Conservation (phyloP, 2,797 vertebrate genomes). For the Crypturellus tataupa region DNA sequence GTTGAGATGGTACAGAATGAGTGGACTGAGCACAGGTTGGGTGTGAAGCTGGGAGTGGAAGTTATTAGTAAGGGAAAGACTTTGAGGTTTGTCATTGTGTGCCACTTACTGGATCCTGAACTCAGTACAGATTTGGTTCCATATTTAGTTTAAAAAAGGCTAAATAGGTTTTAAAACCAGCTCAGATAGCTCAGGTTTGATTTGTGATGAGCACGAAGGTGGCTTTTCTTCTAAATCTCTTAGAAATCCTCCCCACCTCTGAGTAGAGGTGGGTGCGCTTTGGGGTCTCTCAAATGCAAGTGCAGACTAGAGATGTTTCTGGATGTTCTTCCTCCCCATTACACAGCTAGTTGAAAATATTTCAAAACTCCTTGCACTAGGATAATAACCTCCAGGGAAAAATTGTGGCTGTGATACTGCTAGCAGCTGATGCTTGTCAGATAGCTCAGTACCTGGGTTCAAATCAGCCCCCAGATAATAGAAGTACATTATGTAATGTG, state of each 20-base stretch:
- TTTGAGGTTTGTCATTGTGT: not conserved
- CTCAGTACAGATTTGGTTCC: not conserved
- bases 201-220: not conserved
- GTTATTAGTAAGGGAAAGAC: not conserved
- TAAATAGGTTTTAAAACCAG: not conserved
- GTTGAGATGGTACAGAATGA: not conserved
- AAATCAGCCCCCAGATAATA: conserved; percentile 34
- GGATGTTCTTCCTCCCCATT: not conserved
- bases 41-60: not conserved
- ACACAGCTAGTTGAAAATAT: not conserved
- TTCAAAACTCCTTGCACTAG: not conserved
- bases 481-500: conserved; percentile 48
- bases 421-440: not conserved
- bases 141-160: not conserved
- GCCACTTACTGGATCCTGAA: not conserved
- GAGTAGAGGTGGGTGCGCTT: not conserved
- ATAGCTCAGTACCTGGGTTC: conserved; percentile 33
- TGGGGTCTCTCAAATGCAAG: not conserved
- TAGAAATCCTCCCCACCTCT: not conserved
- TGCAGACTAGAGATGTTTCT: not conserved
- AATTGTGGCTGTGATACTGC: not conserved
- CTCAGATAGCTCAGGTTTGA: not conserved
- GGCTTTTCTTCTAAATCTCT: not conserved
- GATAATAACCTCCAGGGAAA: not conserved
- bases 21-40: not conserved